Evolutionary conservation across 2,113 vertebrate genomes (phyloP).

Genomic region (Mohoua ochrocephala): DNA sequence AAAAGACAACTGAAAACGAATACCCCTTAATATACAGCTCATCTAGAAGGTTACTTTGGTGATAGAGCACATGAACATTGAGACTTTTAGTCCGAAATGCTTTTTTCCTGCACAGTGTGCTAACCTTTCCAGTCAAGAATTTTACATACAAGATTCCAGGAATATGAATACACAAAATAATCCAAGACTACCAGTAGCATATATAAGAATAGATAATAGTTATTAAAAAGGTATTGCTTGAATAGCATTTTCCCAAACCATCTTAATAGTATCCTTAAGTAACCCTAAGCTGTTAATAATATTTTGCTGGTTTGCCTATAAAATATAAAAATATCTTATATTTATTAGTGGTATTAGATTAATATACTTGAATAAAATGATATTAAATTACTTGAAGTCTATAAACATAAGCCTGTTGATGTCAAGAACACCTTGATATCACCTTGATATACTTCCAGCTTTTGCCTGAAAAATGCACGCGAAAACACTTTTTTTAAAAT

Average conservation of each 20-base stretch:
- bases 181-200: neutral
- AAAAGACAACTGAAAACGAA: neutral
- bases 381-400: neutral
- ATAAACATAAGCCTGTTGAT: neutral
- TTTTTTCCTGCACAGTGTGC: neutral
- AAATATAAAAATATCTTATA: neutral
- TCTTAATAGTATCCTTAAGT: neutral
- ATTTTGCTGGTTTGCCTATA: neutral
- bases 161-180: neutral
- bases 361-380: neutral
- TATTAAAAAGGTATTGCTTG: neutral
- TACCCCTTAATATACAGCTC: neutral
- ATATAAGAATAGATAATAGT: neutral
- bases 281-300: neutral
- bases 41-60: neutral
- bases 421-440: neutral
- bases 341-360: neutral
- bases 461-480: neutral
- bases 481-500: neutral
- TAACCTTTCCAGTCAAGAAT: neutral
- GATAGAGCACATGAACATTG: neutral
- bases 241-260: neutral
- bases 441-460: neutral
- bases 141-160: neutral
- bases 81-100: neutral